Percentiles rank a stretch among this genome's conserved stretches.
Evolutionary conservation across 2,888 invertebrate genomes (phyloP).

Genomic region (Coremacera marginata): DNA sequence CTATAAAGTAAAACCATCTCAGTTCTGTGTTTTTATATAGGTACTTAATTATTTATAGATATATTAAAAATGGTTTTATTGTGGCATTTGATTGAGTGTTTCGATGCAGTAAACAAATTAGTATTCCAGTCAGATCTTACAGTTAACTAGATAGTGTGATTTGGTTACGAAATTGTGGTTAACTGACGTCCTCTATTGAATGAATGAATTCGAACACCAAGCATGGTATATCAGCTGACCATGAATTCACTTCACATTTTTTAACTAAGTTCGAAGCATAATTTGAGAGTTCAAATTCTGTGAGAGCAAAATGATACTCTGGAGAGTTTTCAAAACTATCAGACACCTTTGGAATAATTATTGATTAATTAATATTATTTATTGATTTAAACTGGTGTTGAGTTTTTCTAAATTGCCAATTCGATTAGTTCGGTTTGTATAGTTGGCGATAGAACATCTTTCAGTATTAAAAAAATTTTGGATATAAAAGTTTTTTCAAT

Average conservation of each 20-base stretch:
- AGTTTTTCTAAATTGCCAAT: background rate
- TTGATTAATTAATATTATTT: background rate
- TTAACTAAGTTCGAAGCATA: too few species aligned
- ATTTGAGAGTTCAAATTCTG: too few species aligned
- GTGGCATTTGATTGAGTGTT: background rate
- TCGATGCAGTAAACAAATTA: slow-evolving; percentile 14
- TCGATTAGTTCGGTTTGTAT: background rate
- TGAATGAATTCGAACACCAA: slow-evolving; percentile 6
- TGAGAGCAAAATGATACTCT: background rate
- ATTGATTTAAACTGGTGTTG: background rate
- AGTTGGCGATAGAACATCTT: background rate
- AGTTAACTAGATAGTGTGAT: slow-evolving; percentile 9
- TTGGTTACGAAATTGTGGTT: background rate
- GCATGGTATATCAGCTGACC: slow-evolving; percentile 7
- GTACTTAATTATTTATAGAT: too few species aligned
- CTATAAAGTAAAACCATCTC: too few species aligned
- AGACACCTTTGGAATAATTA: background rate
- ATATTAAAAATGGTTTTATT: too few species aligned
- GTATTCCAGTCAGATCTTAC: slow-evolving; percentile 7
- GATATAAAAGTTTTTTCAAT: background rate
- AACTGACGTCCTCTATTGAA: slow-evolving; percentile 5
- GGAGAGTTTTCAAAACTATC: background rate
- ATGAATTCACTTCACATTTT: background rate
- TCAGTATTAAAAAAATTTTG: background rate
- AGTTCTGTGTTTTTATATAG: too few species aligned